These are phyloP conservation scores for Rallus limicola DNA, from an alignment of 2,113 vertebrate genomes.

Conservation along the genomic window DNA sequence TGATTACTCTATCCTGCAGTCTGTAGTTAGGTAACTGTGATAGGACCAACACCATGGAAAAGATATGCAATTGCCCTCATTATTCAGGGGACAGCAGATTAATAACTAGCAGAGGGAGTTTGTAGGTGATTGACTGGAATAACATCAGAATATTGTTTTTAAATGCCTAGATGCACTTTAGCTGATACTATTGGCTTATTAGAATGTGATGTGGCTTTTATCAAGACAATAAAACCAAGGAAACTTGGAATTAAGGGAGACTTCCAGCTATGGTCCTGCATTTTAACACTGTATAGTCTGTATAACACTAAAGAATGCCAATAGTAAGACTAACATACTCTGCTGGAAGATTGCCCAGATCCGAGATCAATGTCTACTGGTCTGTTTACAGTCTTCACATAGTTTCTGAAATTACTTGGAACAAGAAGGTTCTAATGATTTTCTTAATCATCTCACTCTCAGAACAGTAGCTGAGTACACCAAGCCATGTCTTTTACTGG, in stretches of 20 bases:
- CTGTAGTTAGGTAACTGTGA: neutral
- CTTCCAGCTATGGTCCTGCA: neutral
- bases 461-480: neutral
- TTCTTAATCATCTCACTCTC: neutral
- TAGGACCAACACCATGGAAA: neutral
- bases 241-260: neutral
- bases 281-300: neutral
- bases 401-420: neutral
- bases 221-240: neutral
- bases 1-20: neutral
- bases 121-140: neutral
- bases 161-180: neutral
- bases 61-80: neutral
- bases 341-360: conserved; percentile 4
- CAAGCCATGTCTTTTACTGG: neutral
- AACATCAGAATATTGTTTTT: neutral
- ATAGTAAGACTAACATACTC: neutral
- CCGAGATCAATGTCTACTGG: neutral
- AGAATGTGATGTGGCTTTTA: neutral
- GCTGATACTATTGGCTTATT: neutral
- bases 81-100: neutral
- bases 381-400: neutral
- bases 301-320: neutral
- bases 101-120: neutral
- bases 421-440: neutral